Base-by-base conservation (phyloP, 2,888 invertebrate species). In the Synergus laeviventris region DNA sequence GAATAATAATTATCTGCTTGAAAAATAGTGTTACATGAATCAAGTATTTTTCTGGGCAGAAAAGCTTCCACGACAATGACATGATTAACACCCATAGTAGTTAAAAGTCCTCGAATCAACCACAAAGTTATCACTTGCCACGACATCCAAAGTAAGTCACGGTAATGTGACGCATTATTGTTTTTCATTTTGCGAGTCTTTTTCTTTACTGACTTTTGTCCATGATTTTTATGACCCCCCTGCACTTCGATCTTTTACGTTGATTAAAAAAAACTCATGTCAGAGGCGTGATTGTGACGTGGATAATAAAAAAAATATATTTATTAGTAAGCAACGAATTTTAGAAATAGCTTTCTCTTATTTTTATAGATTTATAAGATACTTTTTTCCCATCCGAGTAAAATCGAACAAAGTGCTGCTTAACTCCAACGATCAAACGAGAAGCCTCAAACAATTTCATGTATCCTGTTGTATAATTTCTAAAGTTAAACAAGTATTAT, bases 81-180 rank as follows among this genome's bases (percentile, higher is more conserved):
- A 49, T 49, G 31, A n/a, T 31, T 66, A 45, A 70, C 36, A 70
- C 49, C 49, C 49, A 70, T 70, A 49, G 49, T 70, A 62, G 62
- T 70, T 49, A 49, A 49, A 70, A 70, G 49, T 70, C 70, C 21
- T 31, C 70, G 45, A 70, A 21, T 49, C n/a, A 70, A 49, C 31
- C 31, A 70, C 49, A 14, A 70, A 70, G 70, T 70, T 70, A 70
- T 70, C 70, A 70, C 49, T 70, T 49, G 70, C n/a, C 70, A 70
- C 70, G 36, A 49, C 31, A 36, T 49, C n/a, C 31, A 49, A 70
- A 70, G 70, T 70, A 70, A 70, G 70, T 70, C 70, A 70, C 70
- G 70, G 70, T 31, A 9, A 70, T 49, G 31, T 70, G 70, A 70
- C 70, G 70, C 70, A 70, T 70, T 70, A 49, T 70, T 31, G 24